phyloP scores from a whole-genome alignment of 2,888 invertebrate genomes.

The Zelleria hepariella region DNA sequence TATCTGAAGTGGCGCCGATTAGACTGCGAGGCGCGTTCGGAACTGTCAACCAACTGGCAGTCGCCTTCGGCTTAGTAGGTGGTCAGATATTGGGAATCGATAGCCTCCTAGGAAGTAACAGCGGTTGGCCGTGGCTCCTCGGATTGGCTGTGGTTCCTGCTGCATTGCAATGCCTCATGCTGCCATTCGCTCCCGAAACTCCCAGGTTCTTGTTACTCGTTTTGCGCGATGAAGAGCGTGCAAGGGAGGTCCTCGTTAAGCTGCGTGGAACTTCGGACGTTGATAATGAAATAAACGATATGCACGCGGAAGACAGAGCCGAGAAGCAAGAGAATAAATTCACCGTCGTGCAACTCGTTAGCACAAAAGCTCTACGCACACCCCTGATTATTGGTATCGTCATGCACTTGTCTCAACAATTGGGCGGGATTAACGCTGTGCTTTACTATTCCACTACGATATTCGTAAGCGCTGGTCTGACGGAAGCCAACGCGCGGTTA shows the following conservation, averaged over 20 bases:
- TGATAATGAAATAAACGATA: constrained; percentile 62
- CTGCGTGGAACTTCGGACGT: constrained; percentile 50
- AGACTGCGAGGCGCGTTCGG: constrained; percentile 60
- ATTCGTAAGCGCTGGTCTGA: constrained; percentile 75
- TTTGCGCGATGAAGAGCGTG: constrained; percentile 48
- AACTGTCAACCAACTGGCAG: constrained; percentile 64
- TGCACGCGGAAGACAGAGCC: constrained; percentile 60
- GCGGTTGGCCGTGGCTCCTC: constrained; percentile 63
- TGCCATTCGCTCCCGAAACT: constrained; percentile 57
- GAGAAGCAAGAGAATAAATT: constrained; percentile 55
- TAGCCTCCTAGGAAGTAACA: constrained; percentile 51
- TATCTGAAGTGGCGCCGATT: constrained; percentile 61
- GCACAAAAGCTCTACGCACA: constrained; percentile 39
- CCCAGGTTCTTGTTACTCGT: constrained; percentile 57
- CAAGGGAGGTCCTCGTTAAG: constrained; percentile 41
- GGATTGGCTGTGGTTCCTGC: constrained; percentile 57
- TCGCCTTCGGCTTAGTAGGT: constrained; percentile 55
- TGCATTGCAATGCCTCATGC: constrained; percentile 48
- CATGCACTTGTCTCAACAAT: constrained; percentile 66
- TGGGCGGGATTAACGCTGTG: constrained; percentile 71
- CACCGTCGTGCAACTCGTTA: constrained; percentile 47
- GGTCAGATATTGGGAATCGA: constrained; percentile 63
- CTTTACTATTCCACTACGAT: constrained; percentile 80
- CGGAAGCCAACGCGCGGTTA: constrained; percentile 70
- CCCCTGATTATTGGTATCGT: constrained; percentile 63